These are phyloP conservation scores for Resseliella maxima DNA, from an alignment of 2,888 invertebrate genomes.

Conservation along the genomic window DNA sequence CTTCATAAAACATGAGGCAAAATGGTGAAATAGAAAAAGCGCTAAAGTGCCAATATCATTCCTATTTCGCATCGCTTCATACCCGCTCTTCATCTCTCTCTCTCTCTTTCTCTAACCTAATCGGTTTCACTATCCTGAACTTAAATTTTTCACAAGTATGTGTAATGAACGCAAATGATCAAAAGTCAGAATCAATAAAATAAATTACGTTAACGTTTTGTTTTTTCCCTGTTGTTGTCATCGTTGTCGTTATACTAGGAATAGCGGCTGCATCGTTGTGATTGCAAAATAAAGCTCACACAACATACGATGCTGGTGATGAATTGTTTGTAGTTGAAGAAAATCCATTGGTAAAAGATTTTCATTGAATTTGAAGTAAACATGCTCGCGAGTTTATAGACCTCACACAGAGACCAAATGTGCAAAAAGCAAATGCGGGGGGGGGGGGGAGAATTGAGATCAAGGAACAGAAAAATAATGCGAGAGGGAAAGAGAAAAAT, in stretches of 20 bases:
- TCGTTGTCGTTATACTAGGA: neutral
- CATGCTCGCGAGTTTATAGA: neutral
- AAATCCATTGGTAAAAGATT: neutral
- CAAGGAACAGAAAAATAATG: no score
- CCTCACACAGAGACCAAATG: neutral
- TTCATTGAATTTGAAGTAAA: neutral
- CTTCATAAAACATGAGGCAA: conserved; percentile 2
- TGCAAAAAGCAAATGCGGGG: neutral
- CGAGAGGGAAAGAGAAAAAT: no score
- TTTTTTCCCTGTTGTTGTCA: neutral
- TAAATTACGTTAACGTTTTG: conserved; percentile 44
- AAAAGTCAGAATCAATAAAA: conserved; percentile 51
- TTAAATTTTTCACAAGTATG: conserved; percentile 16
- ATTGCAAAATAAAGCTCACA: neutral
- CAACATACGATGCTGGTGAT: neutral
- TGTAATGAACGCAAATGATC: conserved; percentile 43
- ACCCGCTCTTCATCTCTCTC: neutral
- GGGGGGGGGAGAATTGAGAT: neutral
- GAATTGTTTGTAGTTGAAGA: neutral
- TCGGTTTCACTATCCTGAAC: no score
- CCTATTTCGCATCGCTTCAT: neutral
- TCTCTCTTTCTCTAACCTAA: neutral
- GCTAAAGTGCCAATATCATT: neutral
- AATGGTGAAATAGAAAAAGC: neutral
- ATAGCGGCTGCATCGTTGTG: conserved; percentile 6